phyloP scores from a whole-genome alignment of 1,140 invertebrate species.

The Philopotamus ludificatus region DNA sequence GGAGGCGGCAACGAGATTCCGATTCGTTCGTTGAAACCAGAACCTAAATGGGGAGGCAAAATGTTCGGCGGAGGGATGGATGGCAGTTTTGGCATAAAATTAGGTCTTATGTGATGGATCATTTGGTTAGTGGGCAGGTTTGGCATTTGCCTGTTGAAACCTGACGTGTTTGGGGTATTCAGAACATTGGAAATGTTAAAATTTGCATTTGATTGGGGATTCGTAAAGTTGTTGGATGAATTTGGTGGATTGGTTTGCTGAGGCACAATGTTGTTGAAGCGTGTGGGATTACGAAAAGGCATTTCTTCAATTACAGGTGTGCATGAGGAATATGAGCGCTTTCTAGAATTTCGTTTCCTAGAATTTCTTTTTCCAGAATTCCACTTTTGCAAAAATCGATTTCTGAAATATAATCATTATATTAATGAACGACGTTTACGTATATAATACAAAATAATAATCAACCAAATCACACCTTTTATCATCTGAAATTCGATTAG shows the following conservation, averaged over 20 bases:
- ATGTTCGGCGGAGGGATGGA: background rate
- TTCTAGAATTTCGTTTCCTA: conserved; percentile 7
- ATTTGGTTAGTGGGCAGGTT: too few relatives aligned
- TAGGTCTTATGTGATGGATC: too few relatives aligned
- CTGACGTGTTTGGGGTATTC: too few relatives aligned
- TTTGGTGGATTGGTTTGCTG: background rate
- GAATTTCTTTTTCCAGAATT: too few relatives aligned
- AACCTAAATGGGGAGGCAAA: background rate
- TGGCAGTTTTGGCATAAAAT: too few relatives aligned
- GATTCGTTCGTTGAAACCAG: conserved; percentile 1
- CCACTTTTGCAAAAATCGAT: conserved; percentile 28
- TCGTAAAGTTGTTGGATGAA: background rate
- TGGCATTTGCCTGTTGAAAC: too few relatives aligned
- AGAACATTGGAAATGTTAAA: background rate
- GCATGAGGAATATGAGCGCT: conserved; percentile 30
- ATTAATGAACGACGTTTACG: background rate
- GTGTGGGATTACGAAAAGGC: conserved; percentile 17
- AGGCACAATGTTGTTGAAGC: conserved; percentile 14
- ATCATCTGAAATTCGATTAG: too few relatives aligned
- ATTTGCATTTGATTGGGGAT: background rate
- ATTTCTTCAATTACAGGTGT: conserved; percentile 32
- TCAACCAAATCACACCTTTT: too few relatives aligned
- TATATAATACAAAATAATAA: conserved; percentile 4
- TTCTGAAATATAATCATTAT: conserved; percentile 31
- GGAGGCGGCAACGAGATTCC: background rate